phyloP scores from a whole-genome alignment of 2,113 vertebrate genomes.

The Leucosticte australis region DNA sequence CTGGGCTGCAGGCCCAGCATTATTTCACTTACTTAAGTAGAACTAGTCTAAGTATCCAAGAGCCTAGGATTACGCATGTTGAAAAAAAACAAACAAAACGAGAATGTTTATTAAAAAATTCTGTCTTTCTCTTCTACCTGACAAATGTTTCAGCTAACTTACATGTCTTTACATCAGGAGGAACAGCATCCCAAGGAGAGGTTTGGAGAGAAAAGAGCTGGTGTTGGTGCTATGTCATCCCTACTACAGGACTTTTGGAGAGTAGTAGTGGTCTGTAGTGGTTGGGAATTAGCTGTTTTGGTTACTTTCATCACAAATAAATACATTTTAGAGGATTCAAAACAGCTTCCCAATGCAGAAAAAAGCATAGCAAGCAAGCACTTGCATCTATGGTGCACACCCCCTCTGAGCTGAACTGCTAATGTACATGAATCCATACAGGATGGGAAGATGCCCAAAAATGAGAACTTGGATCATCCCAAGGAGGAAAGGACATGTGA shows the following conservation, averaged over 20 bases:
- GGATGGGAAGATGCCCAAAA: background rate
- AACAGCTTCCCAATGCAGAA: background rate
- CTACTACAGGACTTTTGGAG: background rate
- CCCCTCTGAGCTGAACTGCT: background rate
- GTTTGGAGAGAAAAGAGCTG: background rate
- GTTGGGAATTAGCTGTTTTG: background rate
- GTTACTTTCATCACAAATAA: background rate
- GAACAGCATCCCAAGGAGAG: background rate
- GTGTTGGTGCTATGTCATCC: background rate
- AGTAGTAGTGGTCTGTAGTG: too few relatives aligned
- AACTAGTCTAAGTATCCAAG: slow-evolving; percentile 38
- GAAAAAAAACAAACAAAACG: background rate
- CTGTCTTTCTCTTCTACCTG: slow-evolving; percentile 76
- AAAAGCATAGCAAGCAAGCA: background rate
- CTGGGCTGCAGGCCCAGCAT: background rate
- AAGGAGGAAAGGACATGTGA: slow-evolving; percentile 83
- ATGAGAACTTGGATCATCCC: slow-evolving; percentile 74
- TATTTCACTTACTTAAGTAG: background rate
- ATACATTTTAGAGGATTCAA: background rate
- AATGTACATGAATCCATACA: background rate
- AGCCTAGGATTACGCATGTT: slow-evolving; percentile 73
- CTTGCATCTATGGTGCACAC: background rate
- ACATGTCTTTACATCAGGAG: background rate
- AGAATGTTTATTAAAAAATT: slow-evolving; percentile 76
- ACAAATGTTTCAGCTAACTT: slow-evolving; percentile 72